These are phyloP conservation scores for Hippoglossus stenolepis DNA, from an alignment of 2,113 vertebrate species.

Conservation along the genomic window DNA sequence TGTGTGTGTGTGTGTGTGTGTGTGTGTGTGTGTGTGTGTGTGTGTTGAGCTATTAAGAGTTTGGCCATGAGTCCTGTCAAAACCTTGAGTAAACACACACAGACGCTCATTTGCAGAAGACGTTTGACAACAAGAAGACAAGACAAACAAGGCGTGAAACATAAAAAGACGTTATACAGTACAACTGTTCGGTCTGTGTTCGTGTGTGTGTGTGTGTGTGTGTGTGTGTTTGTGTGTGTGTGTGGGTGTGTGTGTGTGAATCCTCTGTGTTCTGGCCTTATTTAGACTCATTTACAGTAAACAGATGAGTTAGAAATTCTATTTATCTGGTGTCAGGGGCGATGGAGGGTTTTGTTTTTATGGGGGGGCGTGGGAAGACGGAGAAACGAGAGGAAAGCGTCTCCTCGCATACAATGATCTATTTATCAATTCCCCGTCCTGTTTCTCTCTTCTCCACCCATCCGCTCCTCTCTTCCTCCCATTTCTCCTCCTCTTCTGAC, in stretches of 20 bases:
- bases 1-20: constrained; percentile 5
- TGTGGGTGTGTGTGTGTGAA: constrained; percentile 40
- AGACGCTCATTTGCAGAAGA: constrained; percentile 59
- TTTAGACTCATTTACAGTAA: constrained; percentile 75
- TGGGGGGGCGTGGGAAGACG: constrained; percentile 58
- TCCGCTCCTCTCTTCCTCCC: constrained; percentile 61
- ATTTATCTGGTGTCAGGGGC: constrained; percentile 66
- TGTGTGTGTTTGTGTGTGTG: not conserved
- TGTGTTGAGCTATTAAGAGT: constrained; percentile 44
- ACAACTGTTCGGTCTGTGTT: constrained; percentile 32
- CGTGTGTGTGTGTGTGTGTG: not conserved
- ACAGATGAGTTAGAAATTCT: constrained; percentile 73
- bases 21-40: constrained; percentile 8
- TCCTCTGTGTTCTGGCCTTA: constrained; percentile 70
- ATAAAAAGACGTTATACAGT: constrained; percentile 39
- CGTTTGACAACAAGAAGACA: constrained; percentile 38
- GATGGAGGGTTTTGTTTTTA: constrained; percentile 4
- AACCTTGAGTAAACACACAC: constrained; percentile 50
- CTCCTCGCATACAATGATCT: constrained; percentile 73
- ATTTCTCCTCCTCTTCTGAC: constrained; percentile 63
- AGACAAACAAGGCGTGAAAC: constrained; percentile 62
- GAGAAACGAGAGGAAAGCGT: constrained; percentile 55
- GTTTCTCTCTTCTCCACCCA: constrained; percentile 49
- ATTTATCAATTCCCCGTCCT: constrained; percentile 73
- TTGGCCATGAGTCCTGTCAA: constrained; percentile 55